phyloP scores from a whole-genome alignment of 1,140 invertebrate species.

The Lysiphlebus fabarum region DNA sequence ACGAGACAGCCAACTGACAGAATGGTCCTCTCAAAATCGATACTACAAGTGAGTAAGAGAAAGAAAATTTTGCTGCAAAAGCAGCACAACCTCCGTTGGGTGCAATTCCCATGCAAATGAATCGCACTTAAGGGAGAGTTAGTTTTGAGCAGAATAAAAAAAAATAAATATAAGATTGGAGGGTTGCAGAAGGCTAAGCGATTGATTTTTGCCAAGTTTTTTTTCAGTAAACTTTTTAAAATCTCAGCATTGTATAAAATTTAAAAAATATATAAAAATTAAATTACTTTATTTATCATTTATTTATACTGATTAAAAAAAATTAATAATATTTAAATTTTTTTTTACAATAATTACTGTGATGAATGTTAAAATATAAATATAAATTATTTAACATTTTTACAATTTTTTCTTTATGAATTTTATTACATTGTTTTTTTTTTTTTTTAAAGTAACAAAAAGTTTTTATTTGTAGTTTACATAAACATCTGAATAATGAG shows the following conservation, averaged over 20 bases:
- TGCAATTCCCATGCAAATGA: slow-evolving; percentile 54
- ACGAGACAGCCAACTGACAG: slow-evolving; percentile 51
- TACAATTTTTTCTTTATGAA: no score
- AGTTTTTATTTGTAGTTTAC: no score
- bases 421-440: no score
- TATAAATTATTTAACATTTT: no score
- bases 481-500: no score
- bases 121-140: slow-evolving; percentile 39
- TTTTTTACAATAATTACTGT: no score
- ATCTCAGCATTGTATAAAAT: not conserved
- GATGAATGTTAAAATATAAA: no score
- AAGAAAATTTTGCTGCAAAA: slow-evolving; percentile 21
- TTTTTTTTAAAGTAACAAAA: no score
- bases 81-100: slow-evolving; percentile 38
- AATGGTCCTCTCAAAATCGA: slow-evolving; percentile 55
- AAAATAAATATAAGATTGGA: not conserved
- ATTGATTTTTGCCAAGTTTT: slow-evolving; percentile 49
- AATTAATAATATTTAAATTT: no score
- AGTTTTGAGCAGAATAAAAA: slow-evolving; percentile 14
- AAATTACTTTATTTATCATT: no score
- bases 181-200: slow-evolving; percentile 17
- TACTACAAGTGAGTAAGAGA: slow-evolving; percentile 36
- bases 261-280: no score
- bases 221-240: slow-evolving; percentile 4
- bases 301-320: no score